Percentiles rank a stretch among this genome's conserved stretches.
These are phyloP conservation scores for Megaceryle alcyon DNA, from an alignment of 2,797 vertebrate species.

Conservation along the genomic window DNA sequence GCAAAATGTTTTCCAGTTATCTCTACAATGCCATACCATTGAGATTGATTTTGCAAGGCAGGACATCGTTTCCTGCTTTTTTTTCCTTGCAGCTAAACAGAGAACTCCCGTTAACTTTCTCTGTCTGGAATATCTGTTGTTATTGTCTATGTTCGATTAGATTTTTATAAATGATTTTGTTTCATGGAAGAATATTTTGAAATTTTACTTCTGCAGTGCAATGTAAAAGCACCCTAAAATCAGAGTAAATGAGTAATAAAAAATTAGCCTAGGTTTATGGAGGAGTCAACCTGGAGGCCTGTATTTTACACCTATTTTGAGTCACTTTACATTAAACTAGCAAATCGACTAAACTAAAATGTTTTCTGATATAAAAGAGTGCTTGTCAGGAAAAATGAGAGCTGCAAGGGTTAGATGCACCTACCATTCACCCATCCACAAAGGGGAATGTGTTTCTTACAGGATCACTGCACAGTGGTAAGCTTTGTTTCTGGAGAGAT, in stretches of 20 bases:
- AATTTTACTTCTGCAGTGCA: not conserved
- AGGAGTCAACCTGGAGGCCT: not conserved
- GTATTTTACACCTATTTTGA: slow-evolving; percentile 10
- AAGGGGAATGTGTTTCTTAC: slow-evolving; percentile 71
- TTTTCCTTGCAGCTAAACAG: not conserved
- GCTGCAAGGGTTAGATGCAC: slow-evolving; percentile 41
- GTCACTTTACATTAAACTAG: slow-evolving; percentile 2
- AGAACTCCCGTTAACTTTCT: not conserved
- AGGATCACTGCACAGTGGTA: slow-evolving; percentile 70
- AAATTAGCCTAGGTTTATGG: not conserved
- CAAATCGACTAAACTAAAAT: not conserved
- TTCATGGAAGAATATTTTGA: not conserved
- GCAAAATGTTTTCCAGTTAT: not conserved
- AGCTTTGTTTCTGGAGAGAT: slow-evolving; percentile 79
- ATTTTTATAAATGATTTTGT: not conserved
- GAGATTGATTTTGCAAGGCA: not conserved
- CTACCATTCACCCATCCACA: slow-evolving; percentile 59
- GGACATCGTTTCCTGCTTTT: not conserved
- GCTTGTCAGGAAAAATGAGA: slow-evolving; percentile 23
- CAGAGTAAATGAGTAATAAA: not conserved
- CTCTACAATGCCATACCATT: not conserved
- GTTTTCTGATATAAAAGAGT: slow-evolving; percentile 27
- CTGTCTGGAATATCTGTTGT: not conserved
- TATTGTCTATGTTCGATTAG: not conserved
- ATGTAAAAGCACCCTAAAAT: not conserved